Conservation (phyloP, 2,888 invertebrate genomes). For the Lasioglossum pauxillum region DNA sequence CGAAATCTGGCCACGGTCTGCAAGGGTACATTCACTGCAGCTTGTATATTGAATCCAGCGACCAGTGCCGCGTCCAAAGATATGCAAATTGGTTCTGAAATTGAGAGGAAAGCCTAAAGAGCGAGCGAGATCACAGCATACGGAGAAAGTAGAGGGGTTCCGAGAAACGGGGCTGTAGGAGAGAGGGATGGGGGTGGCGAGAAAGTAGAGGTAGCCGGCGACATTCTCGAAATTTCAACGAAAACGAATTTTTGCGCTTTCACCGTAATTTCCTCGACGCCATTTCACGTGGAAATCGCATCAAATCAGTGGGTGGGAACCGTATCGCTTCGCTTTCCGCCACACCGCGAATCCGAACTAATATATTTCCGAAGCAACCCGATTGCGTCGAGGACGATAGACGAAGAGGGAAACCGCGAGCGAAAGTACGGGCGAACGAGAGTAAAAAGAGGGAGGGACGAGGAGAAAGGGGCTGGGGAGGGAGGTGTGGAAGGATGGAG, state of each 20-base stretch:
- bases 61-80: constrained; percentile 59
- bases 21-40: not conserved
- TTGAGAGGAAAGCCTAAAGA: constrained; percentile 64
- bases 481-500: constrained; percentile 5
- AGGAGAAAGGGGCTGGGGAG: not conserved
- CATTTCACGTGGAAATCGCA: constrained; percentile 75
- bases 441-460: constrained; percentile 23
- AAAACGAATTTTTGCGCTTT: constrained; percentile 77
- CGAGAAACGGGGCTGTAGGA: not conserved
- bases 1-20: not conserved
- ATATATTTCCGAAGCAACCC: constrained; percentile 78
- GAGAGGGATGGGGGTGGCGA: constrained; percentile 7
- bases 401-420: constrained; percentile 41
- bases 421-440: constrained; percentile 20
- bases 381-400: constrained; percentile 72
- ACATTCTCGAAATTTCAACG: constrained; percentile 74
- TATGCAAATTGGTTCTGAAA: constrained; percentile 71
- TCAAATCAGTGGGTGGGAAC: constrained; percentile 65
- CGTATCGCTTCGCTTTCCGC: constrained; percentile 74
- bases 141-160: constrained; percentile 17
- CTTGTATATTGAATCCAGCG: constrained; percentile 32
- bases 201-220: constrained; percentile 60
- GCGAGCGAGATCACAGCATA: constrained; percentile 26
- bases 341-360: constrained; percentile 76
- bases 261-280: constrained; percentile 74